phyloP scores from a whole-genome alignment of 2,797 vertebrate species.

The Luscinia megarhynchos region DNA sequence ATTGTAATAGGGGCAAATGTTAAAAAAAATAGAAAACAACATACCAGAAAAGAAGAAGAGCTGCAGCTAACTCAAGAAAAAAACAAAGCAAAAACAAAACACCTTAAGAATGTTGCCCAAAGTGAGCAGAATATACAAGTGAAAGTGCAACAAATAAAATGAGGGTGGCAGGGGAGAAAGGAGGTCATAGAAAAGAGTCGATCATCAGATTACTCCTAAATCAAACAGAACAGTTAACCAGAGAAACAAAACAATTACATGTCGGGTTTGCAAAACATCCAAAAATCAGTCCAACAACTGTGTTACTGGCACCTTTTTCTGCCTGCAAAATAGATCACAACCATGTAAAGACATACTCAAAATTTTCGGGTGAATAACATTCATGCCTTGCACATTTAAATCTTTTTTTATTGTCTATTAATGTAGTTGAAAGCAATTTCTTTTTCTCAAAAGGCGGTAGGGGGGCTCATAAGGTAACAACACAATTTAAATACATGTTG shows the following conservation, averaged over 20 bases:
- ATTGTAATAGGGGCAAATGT: neutral
- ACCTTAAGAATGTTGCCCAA: neutral
- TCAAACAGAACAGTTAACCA: neutral
- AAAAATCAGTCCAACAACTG: constrained; percentile 90
- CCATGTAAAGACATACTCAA: neutral
- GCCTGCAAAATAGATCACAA: constrained; percentile 80
- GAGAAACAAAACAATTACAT: neutral
- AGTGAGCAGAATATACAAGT: neutral
- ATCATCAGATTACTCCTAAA: neutral
- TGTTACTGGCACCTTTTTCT: constrained; percentile 88
- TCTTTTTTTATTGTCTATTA: neutral
- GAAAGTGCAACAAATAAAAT: neutral
- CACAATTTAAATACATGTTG: neutral
- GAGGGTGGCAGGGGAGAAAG: neutral
- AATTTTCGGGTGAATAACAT: neutral
- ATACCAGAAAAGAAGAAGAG: neutral
- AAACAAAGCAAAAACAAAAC: too few species aligned
- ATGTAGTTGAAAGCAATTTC: neutral
- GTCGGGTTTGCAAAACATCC: constrained; percentile 86
- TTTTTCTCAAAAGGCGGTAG: neutral
- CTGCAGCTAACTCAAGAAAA: neutral
- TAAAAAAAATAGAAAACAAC: neutral
- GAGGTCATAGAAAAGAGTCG: neutral
- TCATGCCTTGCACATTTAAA: neutral
- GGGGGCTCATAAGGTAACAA: neutral